phyloP scores from a whole-genome alignment of 2,888 invertebrate species.

The Nycteola revayana region DNA sequence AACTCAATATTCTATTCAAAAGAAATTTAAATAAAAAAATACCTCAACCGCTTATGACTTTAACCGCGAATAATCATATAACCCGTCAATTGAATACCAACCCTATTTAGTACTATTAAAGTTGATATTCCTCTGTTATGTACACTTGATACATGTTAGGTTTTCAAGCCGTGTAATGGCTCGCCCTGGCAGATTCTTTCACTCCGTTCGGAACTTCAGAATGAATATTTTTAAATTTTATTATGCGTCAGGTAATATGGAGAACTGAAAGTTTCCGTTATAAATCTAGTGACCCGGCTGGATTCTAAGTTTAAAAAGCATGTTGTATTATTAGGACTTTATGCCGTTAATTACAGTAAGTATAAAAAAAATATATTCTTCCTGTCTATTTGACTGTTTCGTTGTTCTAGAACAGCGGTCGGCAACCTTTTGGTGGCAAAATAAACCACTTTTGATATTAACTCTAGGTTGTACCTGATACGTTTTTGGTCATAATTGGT shows the following conservation, averaged over 20 bases:
- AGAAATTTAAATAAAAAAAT: constrained; percentile 16
- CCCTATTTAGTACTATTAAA: constrained; percentile 36
- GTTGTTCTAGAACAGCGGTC: too few relatives aligned
- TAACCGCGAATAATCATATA: constrained; percentile 38
- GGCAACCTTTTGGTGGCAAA: too few relatives aligned
- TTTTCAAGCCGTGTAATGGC: constrained; percentile 43
- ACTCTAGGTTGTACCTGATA: too few relatives aligned
- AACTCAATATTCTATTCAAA: constrained; percentile 1
- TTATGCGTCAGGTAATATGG: constrained; percentile 33
- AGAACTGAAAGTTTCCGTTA: constrained; percentile 15
- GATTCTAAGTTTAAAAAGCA: too few relatives aligned
- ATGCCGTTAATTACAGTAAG: too few relatives aligned
- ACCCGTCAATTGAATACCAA: constrained; percentile 41
- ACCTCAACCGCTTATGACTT: constrained; percentile 37
- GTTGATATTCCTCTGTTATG: constrained; percentile 32
- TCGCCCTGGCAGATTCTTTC: constrained; percentile 38
- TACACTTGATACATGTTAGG: constrained; percentile 31
- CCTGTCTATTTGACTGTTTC: too few relatives aligned
- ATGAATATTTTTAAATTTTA: constrained; percentile 53
- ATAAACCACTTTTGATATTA: too few relatives aligned
- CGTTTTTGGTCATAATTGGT: too few relatives aligned
- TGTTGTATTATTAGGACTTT: too few relatives aligned
- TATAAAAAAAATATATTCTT: too few relatives aligned
- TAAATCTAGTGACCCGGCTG: constrained; percentile 9
- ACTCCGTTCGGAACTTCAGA: constrained; percentile 21